Percentiles rank a stretch among this genome's conserved stretches.
Evolutionary conservation across 2,797 vertebrate species (phyloP).

Genomic region (Sebastes diaconus): DNA sequence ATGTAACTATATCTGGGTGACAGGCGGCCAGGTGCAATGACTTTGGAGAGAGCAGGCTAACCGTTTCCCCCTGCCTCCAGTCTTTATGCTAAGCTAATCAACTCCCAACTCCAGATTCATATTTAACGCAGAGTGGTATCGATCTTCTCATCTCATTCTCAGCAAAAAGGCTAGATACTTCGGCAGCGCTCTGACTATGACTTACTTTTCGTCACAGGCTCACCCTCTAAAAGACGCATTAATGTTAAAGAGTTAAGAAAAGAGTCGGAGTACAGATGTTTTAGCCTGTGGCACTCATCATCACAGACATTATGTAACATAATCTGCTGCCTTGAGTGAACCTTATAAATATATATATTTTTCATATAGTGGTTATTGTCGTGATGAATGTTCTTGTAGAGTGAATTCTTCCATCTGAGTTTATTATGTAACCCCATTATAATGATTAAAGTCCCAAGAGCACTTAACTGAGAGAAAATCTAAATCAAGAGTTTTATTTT

Average conservation of each 20-base stretch:
- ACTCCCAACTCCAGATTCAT: neutral
- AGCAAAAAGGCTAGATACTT: neutral
- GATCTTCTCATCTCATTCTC: neutral
- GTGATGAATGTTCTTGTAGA: neutral
- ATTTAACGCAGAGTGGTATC: neutral
- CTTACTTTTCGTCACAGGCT: neutral
- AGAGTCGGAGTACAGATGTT: neutral
- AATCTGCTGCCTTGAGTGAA: neutral
- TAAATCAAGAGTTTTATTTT: conserved; percentile 5
- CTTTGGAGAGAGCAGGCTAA: neutral
- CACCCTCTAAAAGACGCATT: neutral
- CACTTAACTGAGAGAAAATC: conserved; percentile 12
- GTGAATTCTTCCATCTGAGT: conserved; percentile 1
- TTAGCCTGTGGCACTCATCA: neutral
- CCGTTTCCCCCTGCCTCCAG: neutral
- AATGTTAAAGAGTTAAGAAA: neutral
- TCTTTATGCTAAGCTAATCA: neutral
- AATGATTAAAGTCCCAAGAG: conserved; percentile 25
- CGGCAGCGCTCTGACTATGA: neutral
- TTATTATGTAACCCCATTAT: conserved; percentile 22
- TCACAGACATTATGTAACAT: neutral
- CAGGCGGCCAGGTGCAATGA: neutral
- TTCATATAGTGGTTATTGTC: neutral
- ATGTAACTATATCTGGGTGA: too few species aligned
- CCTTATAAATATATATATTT: conserved; percentile 41